Conservation (phyloP, 2,113 vertebrate genomes). For the Cettia cetti region DNA sequence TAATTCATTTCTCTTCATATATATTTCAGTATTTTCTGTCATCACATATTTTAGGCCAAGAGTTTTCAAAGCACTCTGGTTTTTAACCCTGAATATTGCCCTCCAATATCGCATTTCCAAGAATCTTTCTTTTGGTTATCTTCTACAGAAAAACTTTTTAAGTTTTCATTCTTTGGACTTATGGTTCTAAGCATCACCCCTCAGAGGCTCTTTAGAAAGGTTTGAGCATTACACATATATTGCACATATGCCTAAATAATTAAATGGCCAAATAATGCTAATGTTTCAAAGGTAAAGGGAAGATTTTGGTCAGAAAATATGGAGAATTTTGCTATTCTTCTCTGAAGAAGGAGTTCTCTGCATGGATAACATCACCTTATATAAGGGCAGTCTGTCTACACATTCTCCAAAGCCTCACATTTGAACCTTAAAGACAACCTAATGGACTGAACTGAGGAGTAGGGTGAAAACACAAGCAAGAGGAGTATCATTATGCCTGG, state of each 20-base stretch:
- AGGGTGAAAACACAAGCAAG: background rate
- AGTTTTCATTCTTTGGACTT: background rate
- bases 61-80: background rate
- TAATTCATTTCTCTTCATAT: background rate
- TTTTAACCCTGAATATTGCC: background rate
- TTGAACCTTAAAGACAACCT: background rate
- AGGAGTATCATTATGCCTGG: background rate
- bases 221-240: background rate
- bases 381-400: background rate
- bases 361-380: background rate
- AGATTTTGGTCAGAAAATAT: background rate
- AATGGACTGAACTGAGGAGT: background rate
- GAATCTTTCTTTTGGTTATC: background rate
- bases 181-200: background rate
- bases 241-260: background rate
- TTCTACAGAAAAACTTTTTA: background rate
- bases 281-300: background rate
- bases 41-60: background rate
- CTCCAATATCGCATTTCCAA: background rate
- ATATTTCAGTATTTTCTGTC: background rate
- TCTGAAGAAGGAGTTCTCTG: background rate
- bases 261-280: background rate
- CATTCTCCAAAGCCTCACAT: background rate
- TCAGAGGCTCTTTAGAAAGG: background rate
- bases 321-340: background rate